Evolutionary conservation across 2,113 vertebrate genomes (phyloP).

Genomic region (Ctenomys sociabilis): DNA sequence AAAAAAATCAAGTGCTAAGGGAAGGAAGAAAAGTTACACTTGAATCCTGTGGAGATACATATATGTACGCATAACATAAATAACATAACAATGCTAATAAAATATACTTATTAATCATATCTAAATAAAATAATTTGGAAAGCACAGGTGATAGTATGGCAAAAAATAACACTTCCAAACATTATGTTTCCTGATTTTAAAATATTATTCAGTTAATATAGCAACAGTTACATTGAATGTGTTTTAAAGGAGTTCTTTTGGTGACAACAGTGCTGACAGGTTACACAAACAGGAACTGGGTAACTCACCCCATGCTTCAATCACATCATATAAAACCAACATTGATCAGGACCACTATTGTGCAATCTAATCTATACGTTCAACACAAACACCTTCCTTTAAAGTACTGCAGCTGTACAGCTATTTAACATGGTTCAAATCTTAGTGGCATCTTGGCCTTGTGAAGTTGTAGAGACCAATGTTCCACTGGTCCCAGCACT

Average conservation of each 20-base stretch:
- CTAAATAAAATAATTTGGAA: not conserved
- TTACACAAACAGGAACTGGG: not conserved
- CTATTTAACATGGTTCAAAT: not conserved
- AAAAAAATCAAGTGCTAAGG: not conserved
- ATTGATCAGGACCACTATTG: not conserved
- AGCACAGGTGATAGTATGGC: not conserved
- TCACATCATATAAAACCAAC: not conserved
- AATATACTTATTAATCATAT: not conserved
- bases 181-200: slow-evolving; percentile 1
- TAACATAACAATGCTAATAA: not conserved
- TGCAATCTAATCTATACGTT: not conserved
- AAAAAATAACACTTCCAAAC: not conserved
- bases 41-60: not conserved
- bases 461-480: not conserved
- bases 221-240: not conserved
- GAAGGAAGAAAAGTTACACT: not conserved
- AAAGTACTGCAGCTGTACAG: not conserved
- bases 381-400: not conserved
- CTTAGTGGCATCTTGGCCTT: not conserved
- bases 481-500: not conserved
- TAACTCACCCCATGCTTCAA: not conserved
- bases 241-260: not conserved
- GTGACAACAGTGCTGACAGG: not conserved
- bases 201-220: slow-evolving; percentile 14
- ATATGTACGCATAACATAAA: not conserved